Evolutionary conservation across 1,140 invertebrate genomes (phyloP).

Genomic region (Ips nitidus): DNA sequence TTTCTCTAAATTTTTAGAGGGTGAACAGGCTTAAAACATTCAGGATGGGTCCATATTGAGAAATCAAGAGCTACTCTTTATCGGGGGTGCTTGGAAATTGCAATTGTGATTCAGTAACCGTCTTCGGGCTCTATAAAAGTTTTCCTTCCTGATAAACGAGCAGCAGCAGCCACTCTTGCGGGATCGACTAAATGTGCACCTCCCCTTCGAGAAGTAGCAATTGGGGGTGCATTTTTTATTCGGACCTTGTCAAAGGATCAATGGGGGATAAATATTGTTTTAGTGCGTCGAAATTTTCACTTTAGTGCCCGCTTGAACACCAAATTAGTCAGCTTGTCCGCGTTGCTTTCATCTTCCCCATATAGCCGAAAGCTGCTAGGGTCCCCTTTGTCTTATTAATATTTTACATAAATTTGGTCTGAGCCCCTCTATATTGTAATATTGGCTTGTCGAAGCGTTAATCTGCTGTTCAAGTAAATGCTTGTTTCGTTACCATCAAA

Average conservation of each 20-base stretch:
- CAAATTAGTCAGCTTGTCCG: conserved; percentile 23
- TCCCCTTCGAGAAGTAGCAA: neutral
- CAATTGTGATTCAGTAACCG: conserved; percentile 27
- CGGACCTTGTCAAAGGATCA: conserved; percentile 34
- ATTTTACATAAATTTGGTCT: conserved; percentile 29
- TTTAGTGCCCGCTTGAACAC: conserved; percentile 44
- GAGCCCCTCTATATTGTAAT: conserved; percentile 1
- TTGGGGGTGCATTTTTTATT: conserved; percentile 49
- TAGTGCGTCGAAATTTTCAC: conserved; percentile 48
- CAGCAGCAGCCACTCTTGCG: conserved; percentile 17
- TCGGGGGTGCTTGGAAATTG: neutral
- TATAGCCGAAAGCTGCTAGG: conserved; percentile 20
- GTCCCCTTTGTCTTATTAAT: conserved; percentile 31
- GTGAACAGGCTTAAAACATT: neutral
- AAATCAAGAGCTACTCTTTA: neutral
- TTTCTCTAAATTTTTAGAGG: neutral
- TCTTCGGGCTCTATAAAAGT: conserved; percentile 27
- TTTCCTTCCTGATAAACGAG: conserved; percentile 28
- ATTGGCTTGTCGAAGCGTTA: conserved; percentile 8
- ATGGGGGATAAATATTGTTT: conserved; percentile 49
- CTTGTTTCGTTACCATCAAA: neutral
- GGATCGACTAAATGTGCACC: conserved; percentile 8
- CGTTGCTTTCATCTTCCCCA: conserved; percentile 26
- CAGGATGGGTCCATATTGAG: neutral
- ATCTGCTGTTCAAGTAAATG: conserved; percentile 5